These are phyloP conservation scores for Spisula solida DNA, from an alignment of 2,888 invertebrate genomes.

Conservation along the genomic window DNA sequence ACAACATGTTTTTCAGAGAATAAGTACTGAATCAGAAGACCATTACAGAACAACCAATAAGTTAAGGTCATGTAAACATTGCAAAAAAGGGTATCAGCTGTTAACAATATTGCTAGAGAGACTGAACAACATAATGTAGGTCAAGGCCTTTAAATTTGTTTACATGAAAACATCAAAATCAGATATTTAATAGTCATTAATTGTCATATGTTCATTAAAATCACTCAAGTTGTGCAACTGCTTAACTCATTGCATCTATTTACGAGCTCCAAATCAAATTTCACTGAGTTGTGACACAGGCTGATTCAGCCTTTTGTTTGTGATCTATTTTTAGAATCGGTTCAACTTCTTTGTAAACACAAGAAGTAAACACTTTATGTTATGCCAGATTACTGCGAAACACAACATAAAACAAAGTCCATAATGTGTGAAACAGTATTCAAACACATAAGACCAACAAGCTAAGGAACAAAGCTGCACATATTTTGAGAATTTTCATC, in stretches of 20 bases:
- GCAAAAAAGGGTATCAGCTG: too few relatives aligned
- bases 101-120: too few relatives aligned
- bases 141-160: slow-evolving; percentile 7
- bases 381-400: background rate
- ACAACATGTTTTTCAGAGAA: too few relatives aligned
- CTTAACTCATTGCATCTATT: background rate
- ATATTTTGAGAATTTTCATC: slow-evolving; percentile 49
- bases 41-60: too few relatives aligned
- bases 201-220: background rate
- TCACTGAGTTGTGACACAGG: slow-evolving; percentile 36
- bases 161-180: background rate
- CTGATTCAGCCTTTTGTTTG: slow-evolving; percentile 48
- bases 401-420: background rate
- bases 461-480: background rate
- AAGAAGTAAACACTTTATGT: slow-evolving; percentile 24
- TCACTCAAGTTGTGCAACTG: background rate
- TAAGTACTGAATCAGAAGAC: too few relatives aligned
- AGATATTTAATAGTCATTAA: background rate
- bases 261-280: slow-evolving; percentile 21
- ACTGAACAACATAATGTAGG: slow-evolving; percentile 1
- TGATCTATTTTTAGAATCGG: slow-evolving; percentile 67
- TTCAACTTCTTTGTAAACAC: slow-evolving; percentile 44
- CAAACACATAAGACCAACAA: background rate
- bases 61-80: too few relatives aligned
- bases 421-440: background rate